Evolutionary conservation across 2,113 vertebrate genomes (phyloP), one percentile per base, ranked within the genome.

Genomic region (Cranoglanis bouderius): DNA sequence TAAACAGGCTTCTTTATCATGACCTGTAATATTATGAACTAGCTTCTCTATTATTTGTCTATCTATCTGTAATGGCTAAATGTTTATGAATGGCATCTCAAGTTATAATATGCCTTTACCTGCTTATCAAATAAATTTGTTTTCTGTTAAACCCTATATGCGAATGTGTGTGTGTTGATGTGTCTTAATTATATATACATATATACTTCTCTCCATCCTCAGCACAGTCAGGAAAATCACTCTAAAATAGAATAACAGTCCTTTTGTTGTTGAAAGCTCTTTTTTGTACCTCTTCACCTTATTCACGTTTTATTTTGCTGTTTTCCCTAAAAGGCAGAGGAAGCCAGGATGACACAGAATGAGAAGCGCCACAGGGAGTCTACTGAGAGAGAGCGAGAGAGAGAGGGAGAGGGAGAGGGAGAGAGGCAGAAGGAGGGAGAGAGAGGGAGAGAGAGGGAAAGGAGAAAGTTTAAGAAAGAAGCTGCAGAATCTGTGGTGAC

Each of bases 401-500:
- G 74, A 74, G 59, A 29, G n/a, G n/a, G 43, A 59, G 57, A 19
- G 74, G 67, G 59, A 29, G n/a, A 35, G 43, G 53, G 57, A 80
- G 59, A 85, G 90, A 84, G 80, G 13, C 61, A 82, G 57, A 89
- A 81, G 90, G 89, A 82, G 74, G 18, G 21, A 80, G 59, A 59
- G 63, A 75, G 91, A 90, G 90, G 89, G 87, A 93, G 61, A 92
- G 88, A 90, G 46, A 85, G 49, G 59, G 55, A 78, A 32, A 72
- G 55, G 91, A 93, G 93, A 95, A 95, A 96, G 95, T 96, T 95
- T 95, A 94, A 92, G 94, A 94, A 94, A 95, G 94, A 94, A 95
- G 94, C 92, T 89, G 92, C 92, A 93, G 95, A 96, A 95, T 96
- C 94, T 95, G 94, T 91, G 95, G 95, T 96, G 95, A 95, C 95